Percentiles rank a stretch among this genome's conserved stretches.
Conservation (phyloP, 2,113 vertebrate species). For the Lepisosteus oculatus region DNA sequence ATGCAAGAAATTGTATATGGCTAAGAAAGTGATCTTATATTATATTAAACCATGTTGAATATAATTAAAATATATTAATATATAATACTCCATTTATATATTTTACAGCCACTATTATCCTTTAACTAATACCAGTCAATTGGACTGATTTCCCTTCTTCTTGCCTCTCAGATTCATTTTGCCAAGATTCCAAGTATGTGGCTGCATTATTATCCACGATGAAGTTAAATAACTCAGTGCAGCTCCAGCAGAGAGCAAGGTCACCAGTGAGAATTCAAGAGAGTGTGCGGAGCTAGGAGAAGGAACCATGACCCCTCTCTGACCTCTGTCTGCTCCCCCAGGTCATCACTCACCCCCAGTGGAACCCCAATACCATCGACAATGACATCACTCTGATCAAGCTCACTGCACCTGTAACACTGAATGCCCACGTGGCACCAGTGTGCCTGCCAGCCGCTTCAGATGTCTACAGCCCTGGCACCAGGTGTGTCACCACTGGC, state of each 20-base stretch:
- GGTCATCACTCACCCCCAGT: conserved; percentile 63
- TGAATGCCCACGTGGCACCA: conserved; percentile 43
- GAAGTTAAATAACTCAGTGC: no score
- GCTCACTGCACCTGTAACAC: conserved; percentile 44
- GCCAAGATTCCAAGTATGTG: conserved; percentile 26
- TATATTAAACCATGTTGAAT: no score
- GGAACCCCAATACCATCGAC: conserved; percentile 61
- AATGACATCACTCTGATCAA: conserved; percentile 63
- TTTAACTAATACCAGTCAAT: no score
- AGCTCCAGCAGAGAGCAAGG: no score
- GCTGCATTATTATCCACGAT: not conserved
- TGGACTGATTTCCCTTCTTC: no score
- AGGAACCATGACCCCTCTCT: not conserved
- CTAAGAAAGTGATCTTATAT: no score
- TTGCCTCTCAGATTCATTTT: not conserved
- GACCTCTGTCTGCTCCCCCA: conserved; percentile 15
- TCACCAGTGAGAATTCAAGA: no score
- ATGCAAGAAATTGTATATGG: no score
- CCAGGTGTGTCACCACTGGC: conserved; percentile 57
- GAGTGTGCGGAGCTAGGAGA: not conserved
- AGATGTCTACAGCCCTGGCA: conserved; percentile 44
- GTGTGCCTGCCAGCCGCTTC: conserved; percentile 36
- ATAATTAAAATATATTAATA: no score
- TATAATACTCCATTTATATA: no score
- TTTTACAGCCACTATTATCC: no score